Conservation (phyloP, 2,113 vertebrate species). For the Brachypodius melanocephalos region DNA sequence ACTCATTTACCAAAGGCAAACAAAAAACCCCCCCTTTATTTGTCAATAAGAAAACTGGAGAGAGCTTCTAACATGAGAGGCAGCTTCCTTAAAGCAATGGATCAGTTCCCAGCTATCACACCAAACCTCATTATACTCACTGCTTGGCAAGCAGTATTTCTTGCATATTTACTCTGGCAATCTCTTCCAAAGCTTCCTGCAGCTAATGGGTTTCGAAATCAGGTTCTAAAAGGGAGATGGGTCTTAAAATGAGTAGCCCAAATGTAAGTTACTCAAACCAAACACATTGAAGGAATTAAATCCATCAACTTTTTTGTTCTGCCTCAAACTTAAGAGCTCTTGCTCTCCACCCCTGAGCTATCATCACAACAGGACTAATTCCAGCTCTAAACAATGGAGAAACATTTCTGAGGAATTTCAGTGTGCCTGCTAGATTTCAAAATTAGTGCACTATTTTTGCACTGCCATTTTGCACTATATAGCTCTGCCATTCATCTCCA, state of each 20-base stretch:
- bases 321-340: neutral
- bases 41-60: neutral
- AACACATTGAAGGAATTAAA: neutral
- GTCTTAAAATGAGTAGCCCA: neutral
- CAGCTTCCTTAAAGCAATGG: neutral
- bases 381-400: neutral
- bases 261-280: neutral
- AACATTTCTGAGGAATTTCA: neutral
- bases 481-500: neutral
- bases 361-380: neutral
- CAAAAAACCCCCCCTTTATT: neutral
- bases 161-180: neutral
- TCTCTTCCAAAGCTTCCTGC: neutral
- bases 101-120: neutral
- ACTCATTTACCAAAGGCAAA: neutral
- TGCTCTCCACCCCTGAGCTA: neutral
- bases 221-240: neutral
- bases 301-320: neutral
- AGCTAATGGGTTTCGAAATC: neutral
- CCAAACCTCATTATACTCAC: neutral
- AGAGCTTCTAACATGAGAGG: neutral
- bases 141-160: neutral
- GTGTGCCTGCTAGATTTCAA: neutral
- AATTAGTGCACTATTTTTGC: neutral
- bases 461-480: too few species aligned